Conservation (phyloP, 2,113 vertebrate species). For the Pachyramphus minor region DNA sequence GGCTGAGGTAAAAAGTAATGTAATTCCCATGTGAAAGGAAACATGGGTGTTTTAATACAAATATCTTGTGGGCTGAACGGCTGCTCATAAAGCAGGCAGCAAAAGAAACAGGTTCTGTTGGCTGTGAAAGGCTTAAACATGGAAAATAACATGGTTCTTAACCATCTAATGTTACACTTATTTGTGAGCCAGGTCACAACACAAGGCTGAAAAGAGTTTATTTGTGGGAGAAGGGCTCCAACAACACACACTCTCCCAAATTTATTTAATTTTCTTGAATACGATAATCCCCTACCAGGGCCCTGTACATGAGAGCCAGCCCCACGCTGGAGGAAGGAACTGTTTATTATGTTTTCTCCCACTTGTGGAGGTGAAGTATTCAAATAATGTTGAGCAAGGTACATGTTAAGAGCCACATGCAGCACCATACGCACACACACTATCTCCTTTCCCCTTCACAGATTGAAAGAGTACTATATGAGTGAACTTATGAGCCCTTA, state of each 20-base stretch:
- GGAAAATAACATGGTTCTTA: background rate
- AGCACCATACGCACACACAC: accelerated
- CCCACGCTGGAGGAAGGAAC: background rate
- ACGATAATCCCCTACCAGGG: background rate
- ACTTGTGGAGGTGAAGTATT: background rate
- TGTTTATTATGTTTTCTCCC: background rate
- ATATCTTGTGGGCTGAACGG: background rate
- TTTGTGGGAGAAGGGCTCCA: background rate
- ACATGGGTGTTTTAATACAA: background rate
- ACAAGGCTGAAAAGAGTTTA: background rate
- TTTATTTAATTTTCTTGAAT: background rate
- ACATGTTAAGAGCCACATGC: background rate
- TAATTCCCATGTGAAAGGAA: background rate
- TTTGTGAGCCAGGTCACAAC: background rate
- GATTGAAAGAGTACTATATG: background rate
- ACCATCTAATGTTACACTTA: background rate
- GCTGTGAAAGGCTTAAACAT: background rate
- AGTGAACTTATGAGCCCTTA: background rate
- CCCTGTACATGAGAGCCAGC: background rate
- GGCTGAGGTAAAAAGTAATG: background rate
- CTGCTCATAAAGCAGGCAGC: background rate
- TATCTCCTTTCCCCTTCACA: accelerated
- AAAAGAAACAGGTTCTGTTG: background rate
- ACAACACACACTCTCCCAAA: background rate
- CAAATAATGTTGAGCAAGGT: background rate